phyloP scores from a whole-genome alignment of 1,140 invertebrate species.

The Elysia chlorotica region DNA sequence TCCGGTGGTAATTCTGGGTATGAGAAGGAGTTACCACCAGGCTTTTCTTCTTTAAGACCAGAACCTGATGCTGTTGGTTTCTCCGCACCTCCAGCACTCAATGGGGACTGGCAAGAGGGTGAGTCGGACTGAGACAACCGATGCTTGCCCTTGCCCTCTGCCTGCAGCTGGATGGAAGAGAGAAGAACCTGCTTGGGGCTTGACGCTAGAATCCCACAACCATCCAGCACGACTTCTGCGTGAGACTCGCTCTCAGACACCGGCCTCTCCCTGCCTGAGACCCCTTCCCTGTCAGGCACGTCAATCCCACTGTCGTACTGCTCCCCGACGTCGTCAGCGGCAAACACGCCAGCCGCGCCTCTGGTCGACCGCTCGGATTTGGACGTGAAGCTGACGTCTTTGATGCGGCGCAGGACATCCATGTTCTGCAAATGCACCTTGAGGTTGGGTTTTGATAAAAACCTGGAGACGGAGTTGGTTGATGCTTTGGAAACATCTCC shows the following conservation, averaged over 20 bases:
- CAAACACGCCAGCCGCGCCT: slow-evolving; percentile 15
- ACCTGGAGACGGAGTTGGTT: too few species aligned
- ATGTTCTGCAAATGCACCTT: slow-evolving; percentile 25
- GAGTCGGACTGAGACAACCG: slow-evolving; percentile 5
- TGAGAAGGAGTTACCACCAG: neutral
- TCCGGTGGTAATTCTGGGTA: neutral
- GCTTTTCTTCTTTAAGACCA: neutral
- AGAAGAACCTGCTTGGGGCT: slow-evolving; percentile 33
- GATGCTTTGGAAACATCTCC: neutral
- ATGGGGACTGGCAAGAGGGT: neutral
- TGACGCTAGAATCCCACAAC: slow-evolving; percentile 50
- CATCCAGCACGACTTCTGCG: slow-evolving; percentile 41
- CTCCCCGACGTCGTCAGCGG: slow-evolving; percentile 2
- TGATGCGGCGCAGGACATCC: slow-evolving; percentile 20
- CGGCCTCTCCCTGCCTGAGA: too few species aligned
- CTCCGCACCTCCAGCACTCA: neutral
- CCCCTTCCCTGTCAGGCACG: slow-evolving; percentile 6
- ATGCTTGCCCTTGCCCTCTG: slow-evolving; percentile 7
- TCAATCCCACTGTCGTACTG: slow-evolving; percentile 7
- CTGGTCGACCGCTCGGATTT: neutral
- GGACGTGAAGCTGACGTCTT: too few species aligned
- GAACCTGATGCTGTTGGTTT: neutral
- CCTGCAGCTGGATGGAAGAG: slow-evolving; percentile 26
- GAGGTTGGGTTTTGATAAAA: slow-evolving; percentile 13
- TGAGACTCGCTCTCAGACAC: too few species aligned